phyloP scores from a whole-genome alignment of 2,888 invertebrate genomes.

The Lymantria monacha region DNA sequence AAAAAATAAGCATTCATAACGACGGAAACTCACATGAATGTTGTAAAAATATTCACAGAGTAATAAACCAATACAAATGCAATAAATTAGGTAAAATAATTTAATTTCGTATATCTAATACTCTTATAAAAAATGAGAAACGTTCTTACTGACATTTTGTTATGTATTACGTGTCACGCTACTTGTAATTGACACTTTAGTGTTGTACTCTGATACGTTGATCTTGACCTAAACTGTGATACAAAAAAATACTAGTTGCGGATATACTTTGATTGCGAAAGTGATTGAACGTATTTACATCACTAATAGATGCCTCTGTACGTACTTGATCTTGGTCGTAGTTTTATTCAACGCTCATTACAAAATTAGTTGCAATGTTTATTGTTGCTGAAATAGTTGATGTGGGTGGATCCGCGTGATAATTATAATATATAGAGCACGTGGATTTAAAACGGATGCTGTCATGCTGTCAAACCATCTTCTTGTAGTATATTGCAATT shows the following conservation, averaged over 20 bases:
- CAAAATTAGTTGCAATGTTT: conserved; percentile 16
- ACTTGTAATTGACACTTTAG: conserved; percentile 5
- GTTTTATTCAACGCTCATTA: conserved; percentile 15
- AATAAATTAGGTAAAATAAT: no score
- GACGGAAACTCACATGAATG: no score
- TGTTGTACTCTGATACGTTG: conserved; percentile 37
- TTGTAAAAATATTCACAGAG: no score
- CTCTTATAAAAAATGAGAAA: no score
- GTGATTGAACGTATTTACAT: not conserved
- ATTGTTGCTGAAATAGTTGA: conserved; percentile 18
- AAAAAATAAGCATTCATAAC: no score
- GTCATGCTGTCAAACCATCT: conserved; percentile 11
- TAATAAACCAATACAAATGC: no score
- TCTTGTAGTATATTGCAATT: no score
- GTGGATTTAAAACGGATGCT: conserved; percentile 38
- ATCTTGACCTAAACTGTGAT: conserved; percentile 53
- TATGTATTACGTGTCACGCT: no score
- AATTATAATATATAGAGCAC: conserved; percentile 31
- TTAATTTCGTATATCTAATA: no score
- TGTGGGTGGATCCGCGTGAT: conserved; percentile 15
- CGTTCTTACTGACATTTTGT: no score
- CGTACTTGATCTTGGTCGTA: conserved; percentile 26
- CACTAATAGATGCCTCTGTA: not conserved
- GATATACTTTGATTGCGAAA: not conserved
- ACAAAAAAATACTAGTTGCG: conserved; percentile 25